Evolutionary conservation across 1,140 invertebrate species (phyloP), one percentile per base, ranked within the genome.

Genomic region (Lutraria rhynchaena): DNA sequence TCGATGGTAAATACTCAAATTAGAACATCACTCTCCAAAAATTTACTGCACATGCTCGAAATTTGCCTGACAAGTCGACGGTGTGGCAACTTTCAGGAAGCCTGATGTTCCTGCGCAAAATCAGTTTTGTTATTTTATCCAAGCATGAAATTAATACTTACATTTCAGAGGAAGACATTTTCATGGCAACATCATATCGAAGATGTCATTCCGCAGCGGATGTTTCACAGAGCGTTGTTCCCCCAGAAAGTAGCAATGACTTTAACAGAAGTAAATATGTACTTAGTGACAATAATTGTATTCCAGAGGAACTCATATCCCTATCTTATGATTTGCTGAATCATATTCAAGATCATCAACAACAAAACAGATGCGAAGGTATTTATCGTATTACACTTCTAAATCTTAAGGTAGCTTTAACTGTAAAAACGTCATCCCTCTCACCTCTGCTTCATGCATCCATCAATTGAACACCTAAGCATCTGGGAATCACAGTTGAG

Each of bases 301-400:
- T 77, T 1, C 63, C 75, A 1, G 61, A 77, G 3, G 75, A 77
- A 27, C 1, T 77, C 0, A 67, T 77, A 4, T 65, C 75, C 17
- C 33, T 77, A 0, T 77, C 75, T 1, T 77, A 67, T 27, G 61
- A 77, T 67, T 33, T 77, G 4, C 61, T 77, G 3, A 67, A 31
- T 3, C 60, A 77, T 2, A 77, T 77, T 29, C 44, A 65, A 9
- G 15, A 33, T n/a, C 75, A 67, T 11, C 49, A 77, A 33, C 24
- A 67, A 27, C 31, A 55, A 37, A 31, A 35, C 15, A 19, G 27
- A 15, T 35, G 1, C 22, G 22, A 22, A 46, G 37, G 24, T 49
- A n/a, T 3, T 22, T 3, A 41, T n/a, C 41, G 7, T 19, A 17
- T 41, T 22, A 41, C 9, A 17, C 19, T 17, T 41, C 7, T 65